These are phyloP conservation scores for Pseudomyrmex gracilis DNA, from an alignment of 1,140 invertebrate genomes.

Conservation along the genomic window DNA sequence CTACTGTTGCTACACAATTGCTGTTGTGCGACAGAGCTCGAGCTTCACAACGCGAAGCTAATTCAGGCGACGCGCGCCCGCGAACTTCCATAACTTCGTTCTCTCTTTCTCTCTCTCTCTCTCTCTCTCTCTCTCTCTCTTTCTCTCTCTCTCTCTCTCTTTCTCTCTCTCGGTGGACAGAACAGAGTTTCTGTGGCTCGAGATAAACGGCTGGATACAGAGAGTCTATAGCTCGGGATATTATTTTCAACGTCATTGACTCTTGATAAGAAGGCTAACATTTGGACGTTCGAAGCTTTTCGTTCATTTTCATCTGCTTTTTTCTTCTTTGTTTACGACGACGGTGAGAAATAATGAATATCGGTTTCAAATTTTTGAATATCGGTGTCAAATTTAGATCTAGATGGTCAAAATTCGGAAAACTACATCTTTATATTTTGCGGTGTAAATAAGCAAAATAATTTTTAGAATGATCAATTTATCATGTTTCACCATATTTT, in stretches of 20 bases:
- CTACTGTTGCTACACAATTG: background rate
- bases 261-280: constrained; percentile 47
- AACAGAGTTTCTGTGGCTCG: constrained; percentile 32
- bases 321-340: background rate
- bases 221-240: constrained; percentile 15
- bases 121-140: background rate
- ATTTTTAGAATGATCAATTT: no score
- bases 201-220: constrained; percentile 45
- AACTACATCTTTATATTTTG: no score
- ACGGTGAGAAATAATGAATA: background rate
- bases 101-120: background rate
- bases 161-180: background rate
- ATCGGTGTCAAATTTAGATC: background rate
- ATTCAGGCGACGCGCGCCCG: constrained; percentile 3
- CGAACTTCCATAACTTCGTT: constrained; percentile 49
- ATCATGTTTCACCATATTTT: no score
- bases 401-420: no score
- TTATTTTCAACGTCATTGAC: constrained; percentile 52
- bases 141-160: no score
- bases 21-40: background rate
- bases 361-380: no score
- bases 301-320: background rate
- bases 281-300: constrained; percentile 1
- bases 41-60: background rate
- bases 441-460: no score